Evolutionary conservation across 1,140 invertebrate species (phyloP).

Genomic region (Mizuhopecten yessoensis): DNA sequence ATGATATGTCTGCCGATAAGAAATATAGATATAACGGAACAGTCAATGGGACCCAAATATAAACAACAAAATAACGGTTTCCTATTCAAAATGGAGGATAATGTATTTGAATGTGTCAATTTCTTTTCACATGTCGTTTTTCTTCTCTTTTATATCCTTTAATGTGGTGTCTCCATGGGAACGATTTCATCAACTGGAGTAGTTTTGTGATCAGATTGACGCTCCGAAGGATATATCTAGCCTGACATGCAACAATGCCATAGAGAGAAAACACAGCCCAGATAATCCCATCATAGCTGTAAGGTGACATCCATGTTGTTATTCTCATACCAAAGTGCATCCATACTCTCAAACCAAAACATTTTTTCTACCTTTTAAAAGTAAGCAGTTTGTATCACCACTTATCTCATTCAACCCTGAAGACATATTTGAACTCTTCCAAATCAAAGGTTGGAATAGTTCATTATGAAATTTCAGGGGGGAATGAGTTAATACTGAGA

Average conservation of each 20-base stretch:
- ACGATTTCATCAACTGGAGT: conserved; percentile 14
- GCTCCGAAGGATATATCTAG: background rate
- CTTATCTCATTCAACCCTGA: too few species aligned
- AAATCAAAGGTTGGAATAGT: too few species aligned
- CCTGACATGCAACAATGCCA: background rate
- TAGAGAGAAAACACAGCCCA: background rate
- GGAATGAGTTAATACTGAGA: too few species aligned
- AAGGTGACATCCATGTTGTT: background rate
- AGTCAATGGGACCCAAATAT: background rate
- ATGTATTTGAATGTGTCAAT: background rate
- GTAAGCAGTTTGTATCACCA: too few species aligned
- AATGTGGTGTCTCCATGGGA: background rate
- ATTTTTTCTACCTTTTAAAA: too few species aligned
- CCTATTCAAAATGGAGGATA: background rate
- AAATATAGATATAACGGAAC: too few species aligned
- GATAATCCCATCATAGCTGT: background rate
- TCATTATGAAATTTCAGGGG: too few species aligned
- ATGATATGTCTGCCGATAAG: too few species aligned
- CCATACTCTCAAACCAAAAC: background rate
- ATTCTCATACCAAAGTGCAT: background rate
- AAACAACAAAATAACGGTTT: background rate
- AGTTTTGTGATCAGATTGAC: background rate
- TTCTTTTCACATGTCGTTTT: conserved; percentile 25
- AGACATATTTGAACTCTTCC: too few species aligned
- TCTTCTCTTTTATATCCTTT: conserved; percentile 2